Evolutionary conservation across 2,113 vertebrate species (phyloP).

Genomic region (Nibea albiflora): DNA sequence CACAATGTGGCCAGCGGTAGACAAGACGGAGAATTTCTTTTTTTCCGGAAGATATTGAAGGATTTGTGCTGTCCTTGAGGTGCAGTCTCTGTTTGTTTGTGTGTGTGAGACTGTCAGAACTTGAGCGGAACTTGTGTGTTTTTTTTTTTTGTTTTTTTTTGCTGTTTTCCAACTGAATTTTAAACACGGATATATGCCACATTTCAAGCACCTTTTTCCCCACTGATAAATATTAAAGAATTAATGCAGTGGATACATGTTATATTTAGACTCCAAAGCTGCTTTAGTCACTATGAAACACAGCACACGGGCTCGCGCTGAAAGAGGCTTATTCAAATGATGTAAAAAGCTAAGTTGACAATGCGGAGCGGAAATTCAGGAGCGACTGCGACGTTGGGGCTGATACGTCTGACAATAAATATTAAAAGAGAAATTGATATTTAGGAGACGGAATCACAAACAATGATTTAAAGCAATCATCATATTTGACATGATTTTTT

Average conservation of each 20-base stretch:
- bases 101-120: conserved; percentile 30
- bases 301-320: conserved; percentile 69
- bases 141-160: background rate
- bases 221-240: conserved; percentile 80
- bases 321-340: conserved; percentile 88
- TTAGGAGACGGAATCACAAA: conserved; percentile 21
- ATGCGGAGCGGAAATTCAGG: conserved; percentile 72
- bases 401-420: conserved; percentile 68
- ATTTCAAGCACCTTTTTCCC: conserved; percentile 70
- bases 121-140: conserved; percentile 36
- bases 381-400: conserved; percentile 39
- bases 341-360: conserved; percentile 82
- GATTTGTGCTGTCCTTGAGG: conserved; percentile 15
- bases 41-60: conserved; percentile 3
- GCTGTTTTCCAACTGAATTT: conserved; percentile 53
- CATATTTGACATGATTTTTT: conserved; percentile 5
- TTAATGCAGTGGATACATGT: conserved; percentile 76
- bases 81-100: background rate
- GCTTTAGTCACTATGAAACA: conserved; percentile 82
- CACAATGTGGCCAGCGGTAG: conserved; percentile 29
- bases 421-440: conserved; percentile 48
- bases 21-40: background rate
- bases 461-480: background rate
- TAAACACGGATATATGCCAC: conserved; percentile 56
- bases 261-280: conserved; percentile 85